These are phyloP conservation scores for Bombycilla garrulus DNA, from an alignment of 2,113 vertebrate genomes.

Conservation along the genomic window DNA sequence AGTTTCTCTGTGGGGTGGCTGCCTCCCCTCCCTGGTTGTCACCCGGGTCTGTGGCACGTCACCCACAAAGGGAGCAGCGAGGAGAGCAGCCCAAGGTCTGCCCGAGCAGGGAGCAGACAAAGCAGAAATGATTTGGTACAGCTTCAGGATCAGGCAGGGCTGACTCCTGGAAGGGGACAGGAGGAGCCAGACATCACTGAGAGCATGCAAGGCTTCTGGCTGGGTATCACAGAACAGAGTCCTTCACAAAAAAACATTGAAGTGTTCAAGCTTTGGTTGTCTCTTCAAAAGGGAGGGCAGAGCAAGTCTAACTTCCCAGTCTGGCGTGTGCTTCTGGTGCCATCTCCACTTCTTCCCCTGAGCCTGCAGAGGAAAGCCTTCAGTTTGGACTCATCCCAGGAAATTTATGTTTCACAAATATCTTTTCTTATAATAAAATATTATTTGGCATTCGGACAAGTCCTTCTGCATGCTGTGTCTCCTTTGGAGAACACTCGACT, in stretches of 20 bases:
- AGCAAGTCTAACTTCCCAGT: not conserved
- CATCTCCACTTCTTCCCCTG: not conserved
- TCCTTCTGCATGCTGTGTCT: not conserved
- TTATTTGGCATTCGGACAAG: not conserved
- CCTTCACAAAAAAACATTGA: not conserved
- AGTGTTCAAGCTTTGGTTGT: not conserved
- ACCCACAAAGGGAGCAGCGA: not conserved
- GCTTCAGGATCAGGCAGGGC: not conserved
- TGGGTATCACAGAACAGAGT: too few species aligned
- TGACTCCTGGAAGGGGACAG: not conserved
- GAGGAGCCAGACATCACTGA: not conserved
- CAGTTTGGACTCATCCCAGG: not conserved
- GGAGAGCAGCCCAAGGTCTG: not conserved
- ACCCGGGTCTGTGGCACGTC: accelerated
- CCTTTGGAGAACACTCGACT: not conserved
- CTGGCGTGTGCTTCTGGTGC: accelerated
- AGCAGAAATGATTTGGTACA: not conserved
- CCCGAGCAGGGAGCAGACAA: not conserved
- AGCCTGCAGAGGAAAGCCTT: not conserved
- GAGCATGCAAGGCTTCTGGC: not conserved
- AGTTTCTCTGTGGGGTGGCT: not conserved
- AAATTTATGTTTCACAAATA: not conserved
- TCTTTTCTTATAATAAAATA: not conserved
- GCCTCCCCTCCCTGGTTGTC: not conserved
- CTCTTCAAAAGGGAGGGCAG: not conserved